Evolutionary conservation across 37 sponge, comb jelly and placozoan species (phyloP).

Genomic region (Aplysina aerophoba): DNA sequence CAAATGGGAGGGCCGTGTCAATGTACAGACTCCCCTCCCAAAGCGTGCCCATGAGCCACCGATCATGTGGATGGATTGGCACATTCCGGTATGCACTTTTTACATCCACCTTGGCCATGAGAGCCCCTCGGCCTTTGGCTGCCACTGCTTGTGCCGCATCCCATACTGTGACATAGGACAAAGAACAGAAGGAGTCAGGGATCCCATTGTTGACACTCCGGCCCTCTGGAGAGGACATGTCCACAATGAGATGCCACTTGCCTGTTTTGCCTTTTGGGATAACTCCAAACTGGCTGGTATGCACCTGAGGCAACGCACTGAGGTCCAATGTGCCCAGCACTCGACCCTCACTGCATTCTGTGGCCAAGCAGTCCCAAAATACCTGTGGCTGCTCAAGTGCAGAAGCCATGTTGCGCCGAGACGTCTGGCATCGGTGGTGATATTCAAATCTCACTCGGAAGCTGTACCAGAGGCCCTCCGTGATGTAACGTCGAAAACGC

Average conservation of each 20-base stretch:
- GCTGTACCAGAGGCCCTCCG: conserved; percentile 28
- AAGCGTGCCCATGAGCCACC: conserved; percentile 16
- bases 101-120: conserved; percentile 27
- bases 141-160: conserved; percentile 6
- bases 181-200: background rate
- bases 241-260: conserved; percentile 20
- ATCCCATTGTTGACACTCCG: conserved; percentile 28
- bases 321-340: conserved; percentile 5
- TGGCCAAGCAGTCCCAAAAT: background rate
- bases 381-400: background rate
- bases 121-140: background rate
- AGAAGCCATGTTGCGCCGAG: background rate
- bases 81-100: conserved; percentile 11
- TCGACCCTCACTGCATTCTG: conserved; percentile 14
- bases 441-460: conserved; percentile 14
- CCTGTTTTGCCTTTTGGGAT: conserved; percentile 9
- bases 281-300: conserved; percentile 1
- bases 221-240: conserved; percentile 27
- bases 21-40: conserved; percentile 28
- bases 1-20: conserved; percentile 21
- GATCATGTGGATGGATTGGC: conserved; percentile 26
- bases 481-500: background rate
- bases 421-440: background rate
- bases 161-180: background rate
- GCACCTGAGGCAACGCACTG: background rate